These are phyloP conservation scores for Eulithis testata DNA, from an alignment of 2,888 invertebrate genomes.

Conservation along the genomic window DNA sequence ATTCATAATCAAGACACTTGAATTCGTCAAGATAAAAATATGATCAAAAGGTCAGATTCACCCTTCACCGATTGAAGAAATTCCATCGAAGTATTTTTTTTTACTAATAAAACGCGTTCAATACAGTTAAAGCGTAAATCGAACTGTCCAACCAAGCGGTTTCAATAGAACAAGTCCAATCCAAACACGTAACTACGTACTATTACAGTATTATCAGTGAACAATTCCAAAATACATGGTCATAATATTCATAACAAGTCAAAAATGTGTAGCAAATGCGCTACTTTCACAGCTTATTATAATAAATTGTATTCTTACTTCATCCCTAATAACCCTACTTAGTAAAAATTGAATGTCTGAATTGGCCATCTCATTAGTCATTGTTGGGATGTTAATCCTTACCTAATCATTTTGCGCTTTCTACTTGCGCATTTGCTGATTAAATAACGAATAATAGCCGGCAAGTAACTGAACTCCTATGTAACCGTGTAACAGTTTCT, in stretches of 20 bases:
- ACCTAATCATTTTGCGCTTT: neutral
- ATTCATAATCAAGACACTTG: conserved; percentile 15
- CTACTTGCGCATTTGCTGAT: neutral
- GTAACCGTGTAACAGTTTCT: too few species aligned
- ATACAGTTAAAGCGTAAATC: conserved; percentile 8
- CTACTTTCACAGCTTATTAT: conserved; percentile 17
- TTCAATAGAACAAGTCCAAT: neutral
- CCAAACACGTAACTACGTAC: neutral
- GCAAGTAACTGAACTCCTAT: neutral
- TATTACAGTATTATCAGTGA: conserved; percentile 4
- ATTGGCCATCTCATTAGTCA: neutral
- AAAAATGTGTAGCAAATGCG: conserved; percentile 13
- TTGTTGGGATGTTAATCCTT: neutral
- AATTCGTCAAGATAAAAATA: conserved; percentile 11
- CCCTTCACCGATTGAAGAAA: conserved; percentile 9
- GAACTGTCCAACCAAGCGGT: conserved; percentile 4
- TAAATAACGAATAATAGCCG: neutral
- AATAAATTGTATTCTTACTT: conserved; percentile 16
- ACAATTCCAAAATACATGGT: conserved; percentile 15
- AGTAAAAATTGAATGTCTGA: conserved; percentile 8
- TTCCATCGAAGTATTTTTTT: conserved; percentile 3
- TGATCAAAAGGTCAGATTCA: conserved; percentile 6
- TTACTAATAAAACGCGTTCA: neutral
- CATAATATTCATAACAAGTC: conserved; percentile 8
- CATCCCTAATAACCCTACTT: conserved; percentile 10